These are phyloP conservation scores for Holocentrus rufus DNA, from an alignment of 2,797 vertebrate species.

Conservation along the genomic window DNA sequence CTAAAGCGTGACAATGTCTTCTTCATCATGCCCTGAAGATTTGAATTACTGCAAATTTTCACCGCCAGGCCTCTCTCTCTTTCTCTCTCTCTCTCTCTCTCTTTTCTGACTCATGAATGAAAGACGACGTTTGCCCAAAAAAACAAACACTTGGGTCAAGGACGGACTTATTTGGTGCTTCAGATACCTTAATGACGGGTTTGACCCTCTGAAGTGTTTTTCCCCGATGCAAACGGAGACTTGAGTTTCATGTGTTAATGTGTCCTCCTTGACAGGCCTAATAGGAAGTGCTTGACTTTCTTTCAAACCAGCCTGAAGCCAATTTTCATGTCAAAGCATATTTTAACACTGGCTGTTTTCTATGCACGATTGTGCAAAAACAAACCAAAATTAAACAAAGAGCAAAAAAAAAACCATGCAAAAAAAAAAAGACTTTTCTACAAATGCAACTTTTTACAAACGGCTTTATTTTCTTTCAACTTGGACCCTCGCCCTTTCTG, in stretches of 20 bases:
- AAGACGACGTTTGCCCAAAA: background rate
- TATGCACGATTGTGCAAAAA: too few relatives aligned
- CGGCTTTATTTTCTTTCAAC: constrained; percentile 14
- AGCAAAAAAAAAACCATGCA: background rate
- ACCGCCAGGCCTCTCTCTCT: background rate
- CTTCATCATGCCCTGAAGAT: background rate
- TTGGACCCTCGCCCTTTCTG: constrained; percentile 16
- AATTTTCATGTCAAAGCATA: too few relatives aligned
- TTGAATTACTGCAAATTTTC: background rate
- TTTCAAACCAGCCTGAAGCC: background rate
- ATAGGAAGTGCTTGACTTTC: background rate
- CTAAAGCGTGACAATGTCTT: background rate
- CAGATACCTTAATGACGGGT: background rate
- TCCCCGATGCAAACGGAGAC: background rate
- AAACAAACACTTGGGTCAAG: background rate
- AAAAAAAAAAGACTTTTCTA: background rate
- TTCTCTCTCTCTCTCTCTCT: constrained; percentile 9
- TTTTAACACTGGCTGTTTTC: too few relatives aligned
- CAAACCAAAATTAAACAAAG: background rate
- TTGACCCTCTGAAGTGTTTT: constrained; percentile 5
- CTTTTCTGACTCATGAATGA: background rate
- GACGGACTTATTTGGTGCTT: background rate
- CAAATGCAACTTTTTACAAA: constrained; percentile 1
- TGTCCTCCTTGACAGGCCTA: background rate
- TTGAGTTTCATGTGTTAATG: constrained; percentile 25